Evolutionary conservation across 2,797 vertebrate species (phyloP).

Genomic region (Girardinus metallicus): DNA sequence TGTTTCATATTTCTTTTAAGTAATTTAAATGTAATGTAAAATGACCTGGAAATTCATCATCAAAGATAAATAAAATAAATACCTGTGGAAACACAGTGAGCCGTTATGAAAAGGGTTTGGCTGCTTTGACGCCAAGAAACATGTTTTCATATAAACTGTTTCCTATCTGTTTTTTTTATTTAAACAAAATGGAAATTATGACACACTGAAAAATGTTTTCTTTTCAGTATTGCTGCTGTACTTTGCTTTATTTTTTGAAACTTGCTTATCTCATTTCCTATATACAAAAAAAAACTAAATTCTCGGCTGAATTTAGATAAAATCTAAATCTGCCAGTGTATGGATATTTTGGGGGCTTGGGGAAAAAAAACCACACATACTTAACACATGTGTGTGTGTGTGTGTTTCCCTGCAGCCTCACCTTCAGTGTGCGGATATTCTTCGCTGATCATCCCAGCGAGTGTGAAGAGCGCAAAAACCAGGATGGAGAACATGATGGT

Average conservation of each 20-base stretch:
- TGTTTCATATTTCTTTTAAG: not conserved
- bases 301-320: not conserved
- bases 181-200: not conserved
- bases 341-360: not conserved
- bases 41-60: not conserved
- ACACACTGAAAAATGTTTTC: not conserved
- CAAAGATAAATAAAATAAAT: not conserved
- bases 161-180: not conserved
- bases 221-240: not conserved
- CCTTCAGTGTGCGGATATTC: conserved; percentile 39
- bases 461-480: conserved; percentile 75
- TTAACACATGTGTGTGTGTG: not conserved
- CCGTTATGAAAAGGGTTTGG: not conserved
- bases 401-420: conserved; percentile 41
- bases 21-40: not conserved
- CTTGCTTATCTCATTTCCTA: not conserved
- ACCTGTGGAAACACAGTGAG: not conserved
- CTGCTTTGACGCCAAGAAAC: not conserved
- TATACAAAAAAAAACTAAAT: not conserved
- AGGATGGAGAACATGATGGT: conserved; percentile 73
- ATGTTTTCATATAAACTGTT: not conserved
- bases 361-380: not conserved
- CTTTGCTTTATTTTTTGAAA: not conserved
- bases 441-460: conserved; percentile 72
- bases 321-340: not conserved